A percentile compares a stretch with the other conserved stretches of the same genome.
Conservation (phyloP, 2,888 invertebrate genomes). For the Chrysolina haemoptera region DNA sequence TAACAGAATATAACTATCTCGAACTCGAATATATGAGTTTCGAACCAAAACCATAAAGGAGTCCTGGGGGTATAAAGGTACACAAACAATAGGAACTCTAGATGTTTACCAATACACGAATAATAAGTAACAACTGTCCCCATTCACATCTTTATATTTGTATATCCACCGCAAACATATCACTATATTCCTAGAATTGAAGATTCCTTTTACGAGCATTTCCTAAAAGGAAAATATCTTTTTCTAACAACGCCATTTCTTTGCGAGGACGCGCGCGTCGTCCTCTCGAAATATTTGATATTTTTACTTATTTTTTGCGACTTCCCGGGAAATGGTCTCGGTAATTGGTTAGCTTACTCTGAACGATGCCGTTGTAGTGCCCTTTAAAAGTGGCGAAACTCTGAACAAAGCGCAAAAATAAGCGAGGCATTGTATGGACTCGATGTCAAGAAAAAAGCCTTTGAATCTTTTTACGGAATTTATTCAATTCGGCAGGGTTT, state of each 20-base stretch:
- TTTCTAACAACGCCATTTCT: slow-evolving; percentile 7
- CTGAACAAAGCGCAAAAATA: slow-evolving; percentile 47
- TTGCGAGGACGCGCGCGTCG: not conserved
- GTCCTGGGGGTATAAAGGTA: too few relatives aligned
- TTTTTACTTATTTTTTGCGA: slow-evolving; percentile 38
- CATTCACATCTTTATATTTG: not conserved
- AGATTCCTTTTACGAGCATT: not conserved
- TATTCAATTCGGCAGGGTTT: slow-evolving; percentile 8
- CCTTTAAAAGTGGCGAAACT: slow-evolving; percentile 48
- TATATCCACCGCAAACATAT: not conserved
- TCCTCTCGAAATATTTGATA: slow-evolving; percentile 32
- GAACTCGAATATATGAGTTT: too few relatives aligned
- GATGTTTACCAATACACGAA: not conserved
- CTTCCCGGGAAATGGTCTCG: slow-evolving; percentile 40
- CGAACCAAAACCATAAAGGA: too few relatives aligned
- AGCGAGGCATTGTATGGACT: slow-evolving; percentile 48
- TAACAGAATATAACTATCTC: too few relatives aligned
- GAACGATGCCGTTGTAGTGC: slow-evolving; percentile 52
- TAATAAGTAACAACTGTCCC: not conserved
- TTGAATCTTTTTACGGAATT: slow-evolving; percentile 37
- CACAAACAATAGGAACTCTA: too few relatives aligned
- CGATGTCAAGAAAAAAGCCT: slow-evolving; percentile 34
- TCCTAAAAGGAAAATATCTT: not conserved
- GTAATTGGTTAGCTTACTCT: slow-evolving; percentile 45
- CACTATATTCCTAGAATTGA: not conserved